Evolutionary conservation across 2,888 invertebrate species (phyloP), one percentile per base, ranked within the genome.

Genomic region (Adela reaumurella): DNA sequence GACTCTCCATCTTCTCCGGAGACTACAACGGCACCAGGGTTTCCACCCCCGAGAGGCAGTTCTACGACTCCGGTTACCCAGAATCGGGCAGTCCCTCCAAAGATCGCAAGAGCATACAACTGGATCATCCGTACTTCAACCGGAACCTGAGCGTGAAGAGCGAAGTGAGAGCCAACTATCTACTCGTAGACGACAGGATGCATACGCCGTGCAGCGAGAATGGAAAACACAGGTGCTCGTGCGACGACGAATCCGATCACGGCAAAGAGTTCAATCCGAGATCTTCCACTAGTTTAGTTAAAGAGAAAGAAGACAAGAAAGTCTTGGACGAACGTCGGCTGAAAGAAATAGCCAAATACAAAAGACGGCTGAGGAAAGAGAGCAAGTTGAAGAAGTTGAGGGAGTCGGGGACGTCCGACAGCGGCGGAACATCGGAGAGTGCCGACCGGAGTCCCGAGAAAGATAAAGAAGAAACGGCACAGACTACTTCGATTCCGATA

Each of bases 151-250:
- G 19, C 29, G 35, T 41, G 42, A 50, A 49, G 53, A 45, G 14
- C 28, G 44, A 14, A 48, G 48, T 54, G 17, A 51, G 54, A 10
- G 43, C 46, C 3, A 52, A 50, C 42, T 50, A 52, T 46, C 61
- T 60, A 48, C 54, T 86, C 43, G 69, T 89, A 14, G 89, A 89
- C 59, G 89, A 90, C 58, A 73, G 89, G 54, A 85, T 89, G 83
- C 83, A 85, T 56, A 85, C 85, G 1, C 76, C 82, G 0, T 90
- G 90, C 67, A 86, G 85, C 56, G 83, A 87, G 56, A 88, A 83
- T 51, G 90, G 89, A 0, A 90, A 89, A 63, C 90, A 90, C 63
- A 86, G 86, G 55, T 91, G 90, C 67, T 85, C 81, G 49, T 88
- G 88, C 60, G 85, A 87, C 57, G 87, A 88, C 29, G 89, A 89